Evolutionary conservation across 2,888 invertebrate species (phyloP), one percentile per base, ranked within the genome.

Genomic region (Cephus runcator): DNA sequence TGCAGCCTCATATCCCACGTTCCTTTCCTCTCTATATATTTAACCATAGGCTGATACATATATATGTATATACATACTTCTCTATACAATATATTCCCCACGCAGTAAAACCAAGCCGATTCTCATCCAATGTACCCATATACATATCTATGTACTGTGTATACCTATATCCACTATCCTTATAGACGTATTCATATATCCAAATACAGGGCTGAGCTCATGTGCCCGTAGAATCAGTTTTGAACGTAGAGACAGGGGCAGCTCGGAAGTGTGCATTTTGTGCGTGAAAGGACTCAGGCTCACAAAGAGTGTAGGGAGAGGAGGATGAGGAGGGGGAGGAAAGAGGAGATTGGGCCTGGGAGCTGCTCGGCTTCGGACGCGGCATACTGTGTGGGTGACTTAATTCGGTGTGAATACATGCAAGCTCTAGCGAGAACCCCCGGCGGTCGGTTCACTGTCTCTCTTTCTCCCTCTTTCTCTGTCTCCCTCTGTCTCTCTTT

Each of bases 391-490:
- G 85, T 88, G 85, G 85, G 89, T 89, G 89, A 89, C 90, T 90
- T 89, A 89, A 89, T 90, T 89, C 88, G 86, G 86, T 87, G 89
- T 87, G 87, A 89, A 88, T 88, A 88, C 89, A 87, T 88, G 86
- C 86, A 85, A 85, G 84, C 87, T 83, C 83, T 83, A 83, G 80
- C 56, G 56, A 56, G 15, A 56, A 36, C 75, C 34, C 34, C 56
- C 56, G 23, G 56, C 56, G 56, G 56, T 56, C 23, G 56, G 56
- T 56, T 23, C 23, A 56, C 56, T 56, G 23, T 40, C 40, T 40
- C 40, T 40, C 40, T 40, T 15, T 40, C 6, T 15, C 12, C 2
- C 23, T 56, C 56, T 56, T 15, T 56, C 56, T 23, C 23, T 56
- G 4, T 23, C 15, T 23, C 23, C 15, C 15, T 23, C 40, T 1